phyloP scores from a whole-genome alignment of 1,140 invertebrate species.

The Temnothorax curvispinosus region DNA sequence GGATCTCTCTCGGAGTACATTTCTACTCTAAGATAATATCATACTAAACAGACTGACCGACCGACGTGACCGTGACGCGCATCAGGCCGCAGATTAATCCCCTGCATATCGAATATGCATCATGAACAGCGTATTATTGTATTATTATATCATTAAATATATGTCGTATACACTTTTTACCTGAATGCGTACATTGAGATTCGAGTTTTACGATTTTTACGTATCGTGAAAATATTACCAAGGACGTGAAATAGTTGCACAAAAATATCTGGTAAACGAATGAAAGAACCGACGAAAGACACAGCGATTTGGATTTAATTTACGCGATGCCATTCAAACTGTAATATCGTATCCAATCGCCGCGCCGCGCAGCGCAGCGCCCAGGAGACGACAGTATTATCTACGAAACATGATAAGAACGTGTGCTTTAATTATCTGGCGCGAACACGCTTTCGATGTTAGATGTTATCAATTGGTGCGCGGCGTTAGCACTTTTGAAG shows the following conservation, averaged over 20 bases:
- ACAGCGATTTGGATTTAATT: conserved; percentile 1
- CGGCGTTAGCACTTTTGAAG: background rate
- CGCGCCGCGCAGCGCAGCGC: too few relatives aligned
- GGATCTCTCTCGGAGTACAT: too few relatives aligned
- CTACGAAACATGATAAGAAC: conserved; percentile 43
- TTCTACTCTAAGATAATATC: background rate
- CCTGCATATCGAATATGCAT: background rate
- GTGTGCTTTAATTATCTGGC: conserved; percentile 58
- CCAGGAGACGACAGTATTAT: conserved; percentile 26
- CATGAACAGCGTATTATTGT: too few relatives aligned
- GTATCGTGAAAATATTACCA: background rate
- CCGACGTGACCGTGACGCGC: background rate
- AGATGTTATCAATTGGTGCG: conserved; percentile 15
- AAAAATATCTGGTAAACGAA: background rate
- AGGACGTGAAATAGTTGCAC: background rate
- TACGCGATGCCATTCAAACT: background rate
- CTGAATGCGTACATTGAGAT: background rate
- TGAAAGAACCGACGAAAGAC: background rate
- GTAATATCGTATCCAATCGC: background rate
- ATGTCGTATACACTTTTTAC: background rate
- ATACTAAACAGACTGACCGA: background rate
- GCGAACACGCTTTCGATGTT: background rate
- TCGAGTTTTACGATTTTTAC: background rate
- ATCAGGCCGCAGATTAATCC: background rate
- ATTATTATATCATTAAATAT: too few relatives aligned